Conservation (phyloP, 2,797 vertebrate genomes). For the Morus bassanus region DNA sequence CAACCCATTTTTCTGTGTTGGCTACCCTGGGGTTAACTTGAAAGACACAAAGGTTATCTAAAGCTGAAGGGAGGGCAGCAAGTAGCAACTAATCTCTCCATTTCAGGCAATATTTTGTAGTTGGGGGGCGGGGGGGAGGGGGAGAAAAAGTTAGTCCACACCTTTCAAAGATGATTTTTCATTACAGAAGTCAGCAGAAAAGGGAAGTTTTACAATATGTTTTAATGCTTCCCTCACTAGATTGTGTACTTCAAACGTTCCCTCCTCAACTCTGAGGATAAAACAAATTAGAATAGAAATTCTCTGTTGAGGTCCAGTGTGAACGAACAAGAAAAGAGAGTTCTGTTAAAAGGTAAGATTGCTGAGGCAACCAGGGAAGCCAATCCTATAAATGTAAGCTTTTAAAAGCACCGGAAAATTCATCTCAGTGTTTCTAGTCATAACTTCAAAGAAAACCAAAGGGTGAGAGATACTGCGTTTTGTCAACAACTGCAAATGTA, state of each 20-base stretch:
- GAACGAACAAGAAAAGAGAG: neutral
- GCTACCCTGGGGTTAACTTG: neutral
- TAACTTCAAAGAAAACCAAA: constrained; percentile 8
- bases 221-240: neutral
- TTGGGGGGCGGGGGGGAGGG: neutral
- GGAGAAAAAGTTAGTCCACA: neutral
- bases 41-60: neutral
- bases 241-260: neutral
- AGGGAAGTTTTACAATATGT: neutral
- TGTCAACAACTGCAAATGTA: neutral
- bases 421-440: neutral
- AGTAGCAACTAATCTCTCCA: constrained; percentile 20
- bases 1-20: neutral
- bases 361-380: neutral
- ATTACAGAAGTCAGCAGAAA: neutral
- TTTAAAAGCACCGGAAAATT: neutral
- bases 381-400: neutral
- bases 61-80: neutral
- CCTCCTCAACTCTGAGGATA: neutral
- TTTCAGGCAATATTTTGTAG: constrained; percentile 6
- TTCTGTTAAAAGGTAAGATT: neutral
- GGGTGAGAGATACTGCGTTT: neutral
- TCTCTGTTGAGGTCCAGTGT: neutral
- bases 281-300: neutral
- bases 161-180: neutral